Evolutionary conservation across 2,113 vertebrate genomes (phyloP).

Genomic region (Nannospalax galili): DNA sequence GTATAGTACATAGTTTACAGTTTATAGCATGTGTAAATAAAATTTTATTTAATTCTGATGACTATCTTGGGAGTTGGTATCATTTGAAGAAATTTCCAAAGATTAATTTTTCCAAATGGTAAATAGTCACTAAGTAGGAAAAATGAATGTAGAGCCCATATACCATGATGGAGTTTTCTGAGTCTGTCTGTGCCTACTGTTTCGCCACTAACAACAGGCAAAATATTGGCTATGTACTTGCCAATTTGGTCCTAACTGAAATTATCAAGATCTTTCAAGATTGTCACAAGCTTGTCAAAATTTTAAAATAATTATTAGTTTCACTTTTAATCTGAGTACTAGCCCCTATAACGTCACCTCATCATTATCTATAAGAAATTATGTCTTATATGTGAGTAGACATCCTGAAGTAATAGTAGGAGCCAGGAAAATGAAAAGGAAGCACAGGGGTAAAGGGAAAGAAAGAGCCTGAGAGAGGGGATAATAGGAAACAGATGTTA

Average conservation of each 20-base stretch:
- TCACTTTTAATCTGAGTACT: background rate
- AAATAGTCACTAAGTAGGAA: background rate
- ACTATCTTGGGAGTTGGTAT: background rate
- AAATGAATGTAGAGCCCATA: background rate
- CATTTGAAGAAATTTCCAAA: background rate
- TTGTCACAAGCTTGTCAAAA: background rate
- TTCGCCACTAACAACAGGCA: background rate
- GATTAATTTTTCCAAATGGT: background rate
- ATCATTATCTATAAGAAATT: background rate
- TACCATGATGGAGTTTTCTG: background rate
- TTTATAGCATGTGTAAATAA: background rate
- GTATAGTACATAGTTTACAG: background rate
- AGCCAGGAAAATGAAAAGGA: no score
- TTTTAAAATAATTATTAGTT: background rate
- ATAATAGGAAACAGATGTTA: no score
- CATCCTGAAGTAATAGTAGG: no score
- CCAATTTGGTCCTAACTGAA: background rate
- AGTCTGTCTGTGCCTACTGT: no score
- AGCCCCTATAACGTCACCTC: background rate
- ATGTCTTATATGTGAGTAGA: background rate
- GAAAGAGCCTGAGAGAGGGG: no score
- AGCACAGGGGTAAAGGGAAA: no score
- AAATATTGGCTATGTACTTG: background rate
- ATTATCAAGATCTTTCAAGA: background rate
- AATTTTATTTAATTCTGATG: slow-evolving; percentile 30